Evolutionary conservation across 2,797 vertebrate species (phyloP).

Genomic region (Falco naumanni): DNA sequence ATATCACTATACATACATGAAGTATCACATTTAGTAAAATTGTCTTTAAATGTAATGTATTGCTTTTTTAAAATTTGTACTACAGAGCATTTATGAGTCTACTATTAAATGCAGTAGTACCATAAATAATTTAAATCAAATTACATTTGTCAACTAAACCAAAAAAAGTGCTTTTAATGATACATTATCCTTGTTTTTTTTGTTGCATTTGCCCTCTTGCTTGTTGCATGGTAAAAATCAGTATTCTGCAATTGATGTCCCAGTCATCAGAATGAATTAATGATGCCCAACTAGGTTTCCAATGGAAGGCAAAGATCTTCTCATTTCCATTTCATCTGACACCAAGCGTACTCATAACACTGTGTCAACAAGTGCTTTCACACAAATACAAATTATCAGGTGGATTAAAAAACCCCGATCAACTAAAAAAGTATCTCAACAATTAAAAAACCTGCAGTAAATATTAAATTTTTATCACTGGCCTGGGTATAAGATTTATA

Average conservation of each 20-base stretch:
- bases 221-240: background rate
- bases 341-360: background rate
- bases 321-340: background rate
- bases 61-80: background rate
- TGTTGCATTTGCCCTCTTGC: background rate
- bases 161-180: background rate
- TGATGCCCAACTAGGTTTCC: background rate
- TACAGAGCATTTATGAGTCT: background rate
- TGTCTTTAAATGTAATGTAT: background rate
- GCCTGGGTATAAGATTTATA: background rate
- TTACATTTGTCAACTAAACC: conserved; percentile 26
- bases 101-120: background rate
- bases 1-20: background rate
- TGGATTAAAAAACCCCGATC: fast-evolving
- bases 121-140: conserved; percentile 61
- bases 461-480: background rate
- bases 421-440: background rate
- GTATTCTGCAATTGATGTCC: background rate
- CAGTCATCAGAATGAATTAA: background rate
- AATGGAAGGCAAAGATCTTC: background rate
- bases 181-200: background rate
- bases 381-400: background rate
- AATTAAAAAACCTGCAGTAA: background rate
- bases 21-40: background rate
- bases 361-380: background rate